Base-by-base conservation (phyloP, 1,140 invertebrate genomes). In the Euglossa dilemma region DNA sequence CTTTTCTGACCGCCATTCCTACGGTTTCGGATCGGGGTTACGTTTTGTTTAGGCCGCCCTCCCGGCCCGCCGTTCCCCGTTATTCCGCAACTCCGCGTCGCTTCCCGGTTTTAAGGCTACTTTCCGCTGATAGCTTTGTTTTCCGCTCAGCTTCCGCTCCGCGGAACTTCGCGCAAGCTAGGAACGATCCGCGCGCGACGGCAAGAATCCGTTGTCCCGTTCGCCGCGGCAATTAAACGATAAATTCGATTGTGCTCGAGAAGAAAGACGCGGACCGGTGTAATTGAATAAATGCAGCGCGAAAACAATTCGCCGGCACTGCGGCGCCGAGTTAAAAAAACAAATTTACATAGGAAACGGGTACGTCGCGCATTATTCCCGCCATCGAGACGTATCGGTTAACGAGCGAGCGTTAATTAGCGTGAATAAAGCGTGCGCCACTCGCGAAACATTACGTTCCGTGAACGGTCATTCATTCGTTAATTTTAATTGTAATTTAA, bases 401-500 rank as follows among this genome's bases (percentile, higher is more conserved):
- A 79, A 71, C 25, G 67, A 59, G 56, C 12, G n/a, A 79, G 25
- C 54, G 20, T 61, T 79, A 61, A 79, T 79, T 71, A 59, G 67
- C 64, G 67, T 16, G 77, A 52, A 79, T 36, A 61, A 72, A 72
- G 43, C 61, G 59, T n/a, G 5, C 43, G 12, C 4, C 43, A 12
- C 9, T 45, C 43, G 52, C 52, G 66, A 57, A 57, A 70, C 43
- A 45, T 78, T 70, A 57, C 18, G 52, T 70, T 36, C 25, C 43
- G 18, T 9, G 56, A 47, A 47, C 43, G 47, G 23, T 11, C 54
- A 18, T 71, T 61, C 66, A 50, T 61, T 50, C 67, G 77, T 79
- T 79, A 61, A 79, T 79, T 71, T 79, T 61, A 59, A 79, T 59
- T 79, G 77, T 71, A 71, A 79, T 71, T 47, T 59, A 71, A 79